These are phyloP conservation scores for Pituophis catenifer DNA, from an alignment of 2,113 vertebrate genomes.

Conservation along the genomic window DNA sequence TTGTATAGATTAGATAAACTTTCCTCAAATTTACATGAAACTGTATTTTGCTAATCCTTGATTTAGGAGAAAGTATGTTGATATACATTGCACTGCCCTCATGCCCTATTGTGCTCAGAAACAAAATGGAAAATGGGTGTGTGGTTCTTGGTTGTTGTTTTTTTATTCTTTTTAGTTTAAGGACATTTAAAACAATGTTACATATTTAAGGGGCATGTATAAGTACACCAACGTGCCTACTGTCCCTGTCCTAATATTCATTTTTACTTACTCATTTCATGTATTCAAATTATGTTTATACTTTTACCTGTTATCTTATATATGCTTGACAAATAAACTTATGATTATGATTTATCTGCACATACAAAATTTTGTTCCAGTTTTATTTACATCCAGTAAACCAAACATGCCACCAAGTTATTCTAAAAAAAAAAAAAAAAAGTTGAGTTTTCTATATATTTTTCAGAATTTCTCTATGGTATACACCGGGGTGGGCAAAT, in stretches of 20 bases:
- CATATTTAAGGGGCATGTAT: no score
- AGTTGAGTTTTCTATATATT: background rate
- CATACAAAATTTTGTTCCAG: background rate
- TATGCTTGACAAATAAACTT: no score
- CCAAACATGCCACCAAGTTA: background rate
- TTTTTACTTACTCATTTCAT: no score
- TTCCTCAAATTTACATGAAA: background rate
- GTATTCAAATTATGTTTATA: no score
- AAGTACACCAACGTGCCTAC: no score
- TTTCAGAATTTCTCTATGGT: background rate
- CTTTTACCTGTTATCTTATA: no score
- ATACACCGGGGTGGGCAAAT: no score
- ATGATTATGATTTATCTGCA: background rate
- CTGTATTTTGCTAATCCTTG: background rate
- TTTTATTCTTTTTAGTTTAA: background rate
- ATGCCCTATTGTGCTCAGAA: background rate
- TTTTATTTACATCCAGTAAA: background rate
- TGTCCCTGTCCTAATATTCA: no score
- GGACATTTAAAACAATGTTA: background rate
- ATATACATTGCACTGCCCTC: background rate
- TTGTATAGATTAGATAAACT: background rate
- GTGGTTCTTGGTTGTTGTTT: background rate
- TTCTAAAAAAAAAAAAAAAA: background rate
- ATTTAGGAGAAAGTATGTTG: background rate
- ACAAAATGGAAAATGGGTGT: background rate